A percentile compares a stretch with the other conserved stretches of the same genome.
These are phyloP conservation scores for Cisticola juncidis DNA, from an alignment of 2,113 vertebrate species.

Conservation along the genomic window DNA sequence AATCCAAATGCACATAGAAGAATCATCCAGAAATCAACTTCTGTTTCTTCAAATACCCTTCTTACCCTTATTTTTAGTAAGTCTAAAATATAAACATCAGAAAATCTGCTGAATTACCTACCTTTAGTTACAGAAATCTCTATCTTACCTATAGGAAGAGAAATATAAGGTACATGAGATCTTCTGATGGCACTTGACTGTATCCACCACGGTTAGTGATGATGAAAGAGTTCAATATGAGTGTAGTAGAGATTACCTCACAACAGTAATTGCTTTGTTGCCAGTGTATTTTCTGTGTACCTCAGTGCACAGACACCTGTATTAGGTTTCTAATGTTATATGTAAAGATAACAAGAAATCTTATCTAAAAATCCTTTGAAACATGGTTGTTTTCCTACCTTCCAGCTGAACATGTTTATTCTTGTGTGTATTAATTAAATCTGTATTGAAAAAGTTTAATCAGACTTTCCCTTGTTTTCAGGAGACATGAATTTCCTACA, in stretches of 20 bases:
- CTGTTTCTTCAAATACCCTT: background rate
- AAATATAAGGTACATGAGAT: background rate
- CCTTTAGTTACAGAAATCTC: background rate
- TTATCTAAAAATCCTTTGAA: slow-evolving; percentile 17
- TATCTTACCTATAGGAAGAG: background rate
- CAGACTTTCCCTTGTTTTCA: background rate
- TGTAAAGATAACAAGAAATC: background rate
- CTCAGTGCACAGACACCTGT: background rate
- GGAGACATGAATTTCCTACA: background rate
- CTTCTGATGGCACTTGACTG: background rate
- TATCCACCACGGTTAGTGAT: background rate
- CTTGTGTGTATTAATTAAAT: background rate
- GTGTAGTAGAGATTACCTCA: background rate
- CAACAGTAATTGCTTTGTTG: background rate
- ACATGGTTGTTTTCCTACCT: background rate
- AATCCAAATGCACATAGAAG: background rate
- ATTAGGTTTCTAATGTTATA: background rate
- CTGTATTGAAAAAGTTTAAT: background rate
- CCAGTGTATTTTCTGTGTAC: background rate
- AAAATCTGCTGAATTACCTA: background rate
- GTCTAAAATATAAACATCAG: background rate
- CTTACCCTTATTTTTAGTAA: background rate
- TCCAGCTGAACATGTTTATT: background rate
- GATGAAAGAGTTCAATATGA: background rate
- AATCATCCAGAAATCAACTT: background rate